Conservation (phyloP, 2,888 invertebrate genomes). For the Drosophila barbarae region DNA sequence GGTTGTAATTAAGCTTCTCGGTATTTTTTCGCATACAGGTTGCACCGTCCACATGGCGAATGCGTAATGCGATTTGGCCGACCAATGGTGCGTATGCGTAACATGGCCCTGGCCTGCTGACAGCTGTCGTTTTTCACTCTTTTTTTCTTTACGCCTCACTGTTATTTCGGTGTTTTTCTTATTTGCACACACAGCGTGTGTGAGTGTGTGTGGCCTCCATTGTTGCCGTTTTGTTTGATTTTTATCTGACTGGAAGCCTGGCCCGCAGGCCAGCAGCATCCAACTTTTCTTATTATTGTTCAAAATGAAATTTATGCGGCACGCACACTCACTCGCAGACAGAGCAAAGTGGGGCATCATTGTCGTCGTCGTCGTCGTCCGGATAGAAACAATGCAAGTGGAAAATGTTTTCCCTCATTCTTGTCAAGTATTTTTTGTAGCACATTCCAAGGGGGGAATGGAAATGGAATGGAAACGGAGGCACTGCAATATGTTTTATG, state of each 20-base stretch:
- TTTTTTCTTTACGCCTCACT: slow-evolving; percentile 10
- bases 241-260: slow-evolving; percentile 51
- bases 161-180: slow-evolving; percentile 20
- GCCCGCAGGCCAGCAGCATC: slow-evolving; percentile 60
- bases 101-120: slow-evolving; percentile 21
- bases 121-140: slow-evolving; percentile 21
- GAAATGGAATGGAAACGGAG: slow-evolving; percentile 15
- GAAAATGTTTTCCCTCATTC: slow-evolving; percentile 33
- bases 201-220: neutral
- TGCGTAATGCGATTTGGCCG: slow-evolving; percentile 55
- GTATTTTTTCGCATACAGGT: slow-evolving; percentile 17
- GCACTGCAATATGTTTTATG: slow-evolving; percentile 18
- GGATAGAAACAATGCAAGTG: slow-evolving; percentile 56
- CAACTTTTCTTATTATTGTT: slow-evolving; percentile 70
- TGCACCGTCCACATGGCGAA: slow-evolving; percentile 17
- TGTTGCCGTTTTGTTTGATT: slow-evolving; percentile 39
- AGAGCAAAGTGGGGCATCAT: slow-evolving; percentile 59
- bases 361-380: slow-evolving; percentile 9
- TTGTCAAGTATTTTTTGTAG: slow-evolving; percentile 21
- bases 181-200: slow-evolving; percentile 17
- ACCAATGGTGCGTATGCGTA: slow-evolving; percentile 56
- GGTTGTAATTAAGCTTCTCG: slow-evolving; percentile 51
- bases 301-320: slow-evolving; percentile 55
- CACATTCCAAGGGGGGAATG: slow-evolving; percentile 4
- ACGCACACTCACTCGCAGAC: slow-evolving; percentile 21